Percentiles rank a stretch among this genome's conserved stretches.
Conservation (phyloP, 2,888 invertebrate species). For the Rosalia funebris region DNA sequence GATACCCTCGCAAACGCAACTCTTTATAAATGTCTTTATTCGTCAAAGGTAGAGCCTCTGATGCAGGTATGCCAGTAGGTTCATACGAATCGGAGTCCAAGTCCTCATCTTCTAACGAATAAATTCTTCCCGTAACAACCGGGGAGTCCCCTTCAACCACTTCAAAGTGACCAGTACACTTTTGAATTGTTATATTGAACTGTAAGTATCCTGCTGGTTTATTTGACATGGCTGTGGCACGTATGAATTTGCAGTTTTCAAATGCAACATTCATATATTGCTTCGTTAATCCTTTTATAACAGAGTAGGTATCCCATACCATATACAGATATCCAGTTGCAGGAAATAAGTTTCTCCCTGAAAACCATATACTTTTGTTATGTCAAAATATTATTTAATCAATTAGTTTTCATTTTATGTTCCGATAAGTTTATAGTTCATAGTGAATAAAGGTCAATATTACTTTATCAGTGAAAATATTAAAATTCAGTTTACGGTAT, state of each 20-base stretch:
- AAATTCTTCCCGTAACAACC: constrained; percentile 43
- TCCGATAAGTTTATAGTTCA: too few species aligned
- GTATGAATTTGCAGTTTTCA: constrained; percentile 2
- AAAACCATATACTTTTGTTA: too few species aligned
- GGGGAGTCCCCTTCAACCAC: constrained; percentile 44
- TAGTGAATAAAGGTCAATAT: too few species aligned
- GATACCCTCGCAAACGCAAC: constrained; percentile 76
- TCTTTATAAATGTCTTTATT: constrained; percentile 75
- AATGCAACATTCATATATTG: neutral
- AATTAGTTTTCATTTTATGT: too few species aligned
- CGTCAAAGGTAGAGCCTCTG: neutral
- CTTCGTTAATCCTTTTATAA: neutral
- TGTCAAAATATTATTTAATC: too few species aligned
- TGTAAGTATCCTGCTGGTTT: constrained; percentile 55
- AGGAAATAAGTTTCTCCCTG: neutral
- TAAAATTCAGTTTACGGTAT: too few species aligned
- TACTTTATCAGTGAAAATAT: too few species aligned
- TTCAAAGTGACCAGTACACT: constrained; percentile 53
- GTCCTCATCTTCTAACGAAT: constrained; percentile 59
- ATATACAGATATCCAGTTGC: neutral
- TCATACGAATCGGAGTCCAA: neutral
- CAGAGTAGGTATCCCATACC: neutral
- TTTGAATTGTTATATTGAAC: constrained; percentile 50
- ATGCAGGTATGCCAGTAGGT: neutral
- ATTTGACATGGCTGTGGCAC: constrained; percentile 67